Evolutionary conservation across 2,888 invertebrate genomes (phyloP).

Genomic region (Nemotelus pantherinus): DNA sequence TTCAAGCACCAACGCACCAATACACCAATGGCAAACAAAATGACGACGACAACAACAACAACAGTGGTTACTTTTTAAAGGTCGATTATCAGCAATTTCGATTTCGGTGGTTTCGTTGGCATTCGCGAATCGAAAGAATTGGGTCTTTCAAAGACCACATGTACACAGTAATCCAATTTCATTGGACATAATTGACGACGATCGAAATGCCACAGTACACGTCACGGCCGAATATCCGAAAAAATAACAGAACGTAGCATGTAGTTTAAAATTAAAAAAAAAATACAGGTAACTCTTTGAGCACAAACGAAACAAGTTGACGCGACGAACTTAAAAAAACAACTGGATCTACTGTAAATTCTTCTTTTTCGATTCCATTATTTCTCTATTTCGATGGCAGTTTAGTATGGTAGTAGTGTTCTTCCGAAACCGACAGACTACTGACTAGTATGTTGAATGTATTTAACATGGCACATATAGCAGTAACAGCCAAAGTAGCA

Average conservation of each 20-base stretch:
- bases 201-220: background rate
- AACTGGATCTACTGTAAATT: constrained; percentile 44
- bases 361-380: background rate
- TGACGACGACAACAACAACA: no score
- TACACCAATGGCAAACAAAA: constrained; percentile 14
- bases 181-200: background rate
- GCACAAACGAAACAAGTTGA: constrained; percentile 20
- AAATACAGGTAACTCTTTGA: no score
- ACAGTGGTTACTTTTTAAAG: constrained; percentile 2
- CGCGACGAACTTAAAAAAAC: constrained; percentile 42
- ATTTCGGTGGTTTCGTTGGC: constrained; percentile 8
- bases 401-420: background rate
- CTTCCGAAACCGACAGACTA: constrained; percentile 7
- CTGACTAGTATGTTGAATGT: constrained; percentile 5
- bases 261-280: background rate
- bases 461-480: constrained; percentile 23
- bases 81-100: constrained; percentile 27
- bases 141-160: background rate
- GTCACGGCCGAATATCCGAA: background rate
- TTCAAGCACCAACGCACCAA: background rate
- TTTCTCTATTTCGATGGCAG: no score
- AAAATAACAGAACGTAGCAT: background rate
- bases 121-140: constrained; percentile 3
- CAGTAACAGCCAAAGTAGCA: no score
- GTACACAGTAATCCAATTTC: no score